These are phyloP conservation scores for Hypomecis atomaria DNA, from an alignment of 2,888 invertebrate genomes.

Conservation along the genomic window DNA sequence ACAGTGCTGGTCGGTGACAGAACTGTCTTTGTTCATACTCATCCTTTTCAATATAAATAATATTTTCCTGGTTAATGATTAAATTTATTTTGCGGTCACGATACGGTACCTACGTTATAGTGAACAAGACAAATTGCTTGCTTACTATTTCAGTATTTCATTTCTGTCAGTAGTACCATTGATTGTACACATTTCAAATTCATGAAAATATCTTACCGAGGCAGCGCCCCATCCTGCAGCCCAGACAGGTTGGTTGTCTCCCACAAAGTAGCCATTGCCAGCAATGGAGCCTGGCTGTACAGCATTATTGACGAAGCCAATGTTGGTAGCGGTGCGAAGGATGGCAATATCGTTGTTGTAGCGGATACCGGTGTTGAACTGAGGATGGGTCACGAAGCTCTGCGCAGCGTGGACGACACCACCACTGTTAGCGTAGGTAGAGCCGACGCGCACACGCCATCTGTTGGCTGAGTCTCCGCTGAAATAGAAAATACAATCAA, in stretches of 20 bases:
- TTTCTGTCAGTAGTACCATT: no score
- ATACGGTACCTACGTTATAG: no score
- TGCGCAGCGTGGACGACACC: conserved; percentile 33
- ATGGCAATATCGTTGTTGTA: conserved; percentile 56
- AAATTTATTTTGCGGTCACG: no score
- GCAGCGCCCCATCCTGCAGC: conserved; percentile 64
- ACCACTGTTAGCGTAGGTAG: conserved; percentile 49
- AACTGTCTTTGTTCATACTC: no score
- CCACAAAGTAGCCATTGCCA: background rate
- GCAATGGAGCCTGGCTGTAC: conserved; percentile 25
- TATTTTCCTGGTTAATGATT: no score
- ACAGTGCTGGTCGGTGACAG: no score
- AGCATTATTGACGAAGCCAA: conserved; percentile 42
- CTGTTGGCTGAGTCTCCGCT: conserved; percentile 35
- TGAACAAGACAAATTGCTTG: no score
- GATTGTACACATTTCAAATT: no score
- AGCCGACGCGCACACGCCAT: conserved; percentile 50
- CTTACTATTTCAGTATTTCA: no score
- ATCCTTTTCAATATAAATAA: no score
- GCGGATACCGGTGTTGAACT: conserved; percentile 10
- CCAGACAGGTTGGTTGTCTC: conserved; percentile 53
- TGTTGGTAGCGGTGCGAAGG: conserved; percentile 43
- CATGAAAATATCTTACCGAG: conserved; percentile 48
- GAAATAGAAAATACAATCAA: background rate
- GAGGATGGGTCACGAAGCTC: conserved; percentile 18